Evolutionary conservation across 1,140 invertebrate genomes (phyloP), one percentile per base, ranked within the genome.

Genomic region (Lepidurus arcticus): DNA sequence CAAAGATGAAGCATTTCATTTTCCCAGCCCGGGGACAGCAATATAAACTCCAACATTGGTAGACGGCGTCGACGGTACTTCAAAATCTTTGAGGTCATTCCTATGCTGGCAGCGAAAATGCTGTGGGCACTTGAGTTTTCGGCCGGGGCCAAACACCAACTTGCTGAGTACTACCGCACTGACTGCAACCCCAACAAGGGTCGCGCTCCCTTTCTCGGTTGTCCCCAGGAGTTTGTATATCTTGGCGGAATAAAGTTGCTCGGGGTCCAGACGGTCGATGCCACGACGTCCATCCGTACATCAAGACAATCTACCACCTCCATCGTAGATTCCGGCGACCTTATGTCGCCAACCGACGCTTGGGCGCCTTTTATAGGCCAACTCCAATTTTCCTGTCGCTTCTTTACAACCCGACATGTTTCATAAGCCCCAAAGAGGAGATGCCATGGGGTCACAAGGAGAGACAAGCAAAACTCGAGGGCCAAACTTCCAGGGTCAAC

Each of bases 301-400:
- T 65, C 53, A 65, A 65, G 53, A 65, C 53, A 65, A 65, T 65
- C 53, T 65, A 65, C 53, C 53, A 65, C 53, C 53, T 65, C 53
- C 53, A 65, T 65, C 53, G 53, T 65, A 65, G 53, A 65, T 65
- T 65, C 53, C 53, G 53, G 53, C 53, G 53, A 65, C 53, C 53
- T 65, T n/a, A 65, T 65, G 53, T 65, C 53, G 53, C 53, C 53
- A 65, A 65, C 53, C 53, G 53, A 65, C 53, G 53, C 53, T 65
- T 16, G 53, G 53, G 53, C 53, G 53, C 53, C 53, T 16, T 65
- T 65, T 65, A 65, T 65, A 65, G 53, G 53, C 53, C 53, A 65
- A 65, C 53, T 65, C 53, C 53, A 65, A 65, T 65, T 65, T n/a
- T 65, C 53, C 53, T 65, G 53, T 65, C 53, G 53, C 53, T 65